These are phyloP conservation scores for Troides helena DNA, from an alignment of 2,888 invertebrate genomes.

Conservation along the genomic window DNA sequence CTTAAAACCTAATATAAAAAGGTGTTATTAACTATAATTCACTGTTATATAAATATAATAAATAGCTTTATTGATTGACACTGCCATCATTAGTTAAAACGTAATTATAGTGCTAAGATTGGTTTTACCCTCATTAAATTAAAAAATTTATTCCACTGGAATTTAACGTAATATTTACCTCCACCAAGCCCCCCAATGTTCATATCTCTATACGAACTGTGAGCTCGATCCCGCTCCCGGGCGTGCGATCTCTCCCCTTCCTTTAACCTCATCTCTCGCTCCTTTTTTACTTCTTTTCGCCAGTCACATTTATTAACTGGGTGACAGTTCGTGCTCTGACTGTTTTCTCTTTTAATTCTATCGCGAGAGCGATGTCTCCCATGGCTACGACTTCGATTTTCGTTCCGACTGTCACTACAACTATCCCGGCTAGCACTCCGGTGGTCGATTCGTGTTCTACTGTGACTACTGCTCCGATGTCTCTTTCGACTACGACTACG, in stretches of 20 bases:
- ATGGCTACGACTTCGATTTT: constrained; percentile 21
- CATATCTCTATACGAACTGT: constrained; percentile 46
- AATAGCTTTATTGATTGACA: too few relatives aligned
- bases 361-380: constrained; percentile 30
- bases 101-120: too few relatives aligned
- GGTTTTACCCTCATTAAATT: too few relatives aligned
- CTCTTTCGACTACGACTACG: background rate
- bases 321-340: constrained; percentile 6
- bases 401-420: constrained; percentile 30
- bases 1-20: too few relatives aligned
- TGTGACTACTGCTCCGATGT: constrained; percentile 30
- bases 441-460: constrained; percentile 35
- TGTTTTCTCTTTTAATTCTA: constrained; percentile 19
- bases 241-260: constrained; percentile 30
- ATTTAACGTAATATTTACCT: constrained; percentile 39
- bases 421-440: constrained; percentile 32
- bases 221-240: constrained; percentile 44
- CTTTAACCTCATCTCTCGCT: constrained; percentile 23
- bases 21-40: too few relatives aligned
- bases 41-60: too few relatives aligned
- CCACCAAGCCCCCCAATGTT: constrained; percentile 59
- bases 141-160: background rate
- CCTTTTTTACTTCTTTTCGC: constrained; percentile 21
- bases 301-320: constrained; percentile 7
- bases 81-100: too few relatives aligned